Conservation (phyloP, 2,888 invertebrate species). For the Allophyes oxyacanthae region DNA sequence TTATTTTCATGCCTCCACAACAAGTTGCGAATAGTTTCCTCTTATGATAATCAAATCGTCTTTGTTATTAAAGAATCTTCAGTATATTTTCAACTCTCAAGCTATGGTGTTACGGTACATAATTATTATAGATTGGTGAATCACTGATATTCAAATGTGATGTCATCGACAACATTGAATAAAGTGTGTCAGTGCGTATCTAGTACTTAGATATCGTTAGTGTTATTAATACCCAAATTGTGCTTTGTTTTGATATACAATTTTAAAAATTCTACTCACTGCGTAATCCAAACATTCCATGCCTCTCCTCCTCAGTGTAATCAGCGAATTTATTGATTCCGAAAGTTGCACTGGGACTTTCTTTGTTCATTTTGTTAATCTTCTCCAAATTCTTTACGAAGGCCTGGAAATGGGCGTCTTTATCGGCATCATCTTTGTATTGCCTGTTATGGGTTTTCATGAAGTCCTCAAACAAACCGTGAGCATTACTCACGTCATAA, state of each 20-base stretch:
- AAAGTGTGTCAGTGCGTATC: not conserved
- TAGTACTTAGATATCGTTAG: too few relatives aligned
- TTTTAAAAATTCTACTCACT: conserved; percentile 32
- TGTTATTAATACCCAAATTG: too few relatives aligned
- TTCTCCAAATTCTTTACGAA: conserved; percentile 59
- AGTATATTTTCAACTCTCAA: conserved; percentile 22
- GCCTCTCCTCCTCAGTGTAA: conserved; percentile 60
- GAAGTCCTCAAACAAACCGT: conserved; percentile 61
- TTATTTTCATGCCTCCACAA: not conserved
- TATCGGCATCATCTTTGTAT: conserved; percentile 67
- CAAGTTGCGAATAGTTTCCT: conserved; percentile 1
- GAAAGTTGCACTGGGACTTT: conserved; percentile 46
- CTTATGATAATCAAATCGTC: conserved; percentile 10
- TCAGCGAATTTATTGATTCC: conserved; percentile 69
- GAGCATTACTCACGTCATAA: conserved; percentile 61
- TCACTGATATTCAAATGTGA: conserved; percentile 7
- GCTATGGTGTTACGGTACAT: conserved; percentile 1
- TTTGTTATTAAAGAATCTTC: conserved; percentile 13
- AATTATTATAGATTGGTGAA: not conserved
- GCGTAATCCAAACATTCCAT: conserved; percentile 47
- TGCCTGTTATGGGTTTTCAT: conserved; percentile 58
- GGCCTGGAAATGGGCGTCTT: conserved; percentile 57
- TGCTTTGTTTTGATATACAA: not conserved
- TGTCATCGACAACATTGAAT: conserved; percentile 9
- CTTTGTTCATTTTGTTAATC: conserved; percentile 60